A percentile compares a stretch with the other conserved stretches of the same genome.
These are phyloP conservation scores for Vespertilio murinus DNA, from an alignment of 2,797 vertebrate genomes.

Conservation along the genomic window DNA sequence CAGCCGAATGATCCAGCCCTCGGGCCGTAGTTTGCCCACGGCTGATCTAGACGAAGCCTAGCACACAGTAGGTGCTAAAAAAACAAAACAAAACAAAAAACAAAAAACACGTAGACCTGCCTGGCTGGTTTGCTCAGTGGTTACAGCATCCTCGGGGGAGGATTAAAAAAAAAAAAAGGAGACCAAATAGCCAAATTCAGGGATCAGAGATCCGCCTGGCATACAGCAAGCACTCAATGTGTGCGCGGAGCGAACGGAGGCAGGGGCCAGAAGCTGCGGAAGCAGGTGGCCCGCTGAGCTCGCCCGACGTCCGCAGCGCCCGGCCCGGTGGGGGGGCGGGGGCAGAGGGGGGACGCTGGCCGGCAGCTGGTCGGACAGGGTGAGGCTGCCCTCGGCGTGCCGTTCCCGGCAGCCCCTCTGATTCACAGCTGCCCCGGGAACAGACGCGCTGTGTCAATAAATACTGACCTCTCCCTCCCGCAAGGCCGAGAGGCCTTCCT, in stretches of 20 bases:
- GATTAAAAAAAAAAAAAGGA: neutral
- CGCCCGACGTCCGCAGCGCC: neutral
- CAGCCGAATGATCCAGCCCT: too few species aligned
- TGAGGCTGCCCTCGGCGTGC: slow-evolving; percentile 64
- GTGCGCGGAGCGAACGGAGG: neutral
- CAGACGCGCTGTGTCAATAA: slow-evolving; percentile 77
- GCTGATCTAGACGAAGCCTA: neutral
- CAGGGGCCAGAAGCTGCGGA: accelerated
- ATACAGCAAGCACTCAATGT: neutral
- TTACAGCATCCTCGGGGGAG: neutral
- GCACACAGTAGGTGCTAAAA: neutral
- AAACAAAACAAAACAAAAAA: neutral
- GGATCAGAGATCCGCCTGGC: neutral
- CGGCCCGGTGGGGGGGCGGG: neutral
- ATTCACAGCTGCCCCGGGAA: slow-evolving; percentile 77
- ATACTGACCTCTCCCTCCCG: slow-evolving; percentile 72
- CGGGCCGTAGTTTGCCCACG: too few species aligned
- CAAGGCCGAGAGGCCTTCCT: slow-evolving; percentile 66
- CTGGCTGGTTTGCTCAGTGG: neutral
- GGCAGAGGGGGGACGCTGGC: neutral
- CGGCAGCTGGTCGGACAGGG: slow-evolving; percentile 50
- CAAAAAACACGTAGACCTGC: neutral
- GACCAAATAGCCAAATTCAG: neutral
- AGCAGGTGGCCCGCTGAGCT: neutral
- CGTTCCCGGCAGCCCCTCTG: slow-evolving; percentile 74